Conservation (phyloP, 2,113 vertebrate genomes). For the Pterocles burchelli region DNA sequence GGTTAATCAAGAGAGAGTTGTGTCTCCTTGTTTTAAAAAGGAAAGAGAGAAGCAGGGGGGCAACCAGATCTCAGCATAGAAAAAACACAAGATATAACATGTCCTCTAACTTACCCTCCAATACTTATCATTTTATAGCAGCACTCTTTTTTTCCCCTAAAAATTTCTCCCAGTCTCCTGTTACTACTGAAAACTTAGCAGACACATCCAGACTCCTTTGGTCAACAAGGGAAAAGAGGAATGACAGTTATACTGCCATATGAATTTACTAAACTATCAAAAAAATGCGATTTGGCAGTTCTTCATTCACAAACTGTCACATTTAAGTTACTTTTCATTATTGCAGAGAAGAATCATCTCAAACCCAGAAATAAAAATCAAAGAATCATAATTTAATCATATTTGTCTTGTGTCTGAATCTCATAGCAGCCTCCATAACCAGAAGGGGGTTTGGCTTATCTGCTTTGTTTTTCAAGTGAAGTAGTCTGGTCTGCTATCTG, state of each 20-base stretch:
- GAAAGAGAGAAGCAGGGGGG: background rate
- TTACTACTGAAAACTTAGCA: background rate
- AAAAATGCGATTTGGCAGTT: background rate
- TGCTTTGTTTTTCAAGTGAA: background rate
- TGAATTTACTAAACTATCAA: background rate
- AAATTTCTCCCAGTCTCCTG: background rate
- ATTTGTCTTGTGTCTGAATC: background rate
- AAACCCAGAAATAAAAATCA: background rate
- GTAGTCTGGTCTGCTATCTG: background rate
- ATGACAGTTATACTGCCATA: background rate
- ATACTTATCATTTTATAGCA: background rate
- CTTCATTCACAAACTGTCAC: background rate
- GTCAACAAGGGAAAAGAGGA: background rate
- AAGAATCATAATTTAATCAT: background rate
- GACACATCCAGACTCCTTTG: background rate
- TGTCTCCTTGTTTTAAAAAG: background rate
- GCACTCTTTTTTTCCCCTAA: too few relatives aligned
- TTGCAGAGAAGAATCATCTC: background rate
- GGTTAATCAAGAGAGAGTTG: background rate
- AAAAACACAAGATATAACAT: background rate
- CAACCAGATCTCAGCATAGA: background rate
- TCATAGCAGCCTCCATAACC: background rate
- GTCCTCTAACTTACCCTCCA: background rate
- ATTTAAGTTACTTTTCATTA: background rate
- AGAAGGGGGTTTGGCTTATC: background rate